Evolutionary conservation across 2,888 invertebrate species (phyloP).

Genomic region (Limulus polyphemus): DNA sequence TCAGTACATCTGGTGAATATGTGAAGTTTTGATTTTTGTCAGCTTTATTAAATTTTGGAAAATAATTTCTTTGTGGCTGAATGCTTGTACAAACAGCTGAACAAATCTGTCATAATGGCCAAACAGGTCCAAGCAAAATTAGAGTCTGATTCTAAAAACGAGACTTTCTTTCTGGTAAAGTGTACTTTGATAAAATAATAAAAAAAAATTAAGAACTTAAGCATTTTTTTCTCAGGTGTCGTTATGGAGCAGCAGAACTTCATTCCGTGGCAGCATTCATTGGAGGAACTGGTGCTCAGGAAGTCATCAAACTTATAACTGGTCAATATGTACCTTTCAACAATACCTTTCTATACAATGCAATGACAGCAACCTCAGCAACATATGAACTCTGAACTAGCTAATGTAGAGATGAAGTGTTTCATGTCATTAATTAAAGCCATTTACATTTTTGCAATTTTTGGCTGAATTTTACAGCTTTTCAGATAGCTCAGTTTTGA

Average conservation of each 20-base stretch:
- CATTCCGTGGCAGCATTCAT: slow-evolving; percentile 87
- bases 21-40: too few relatives aligned
- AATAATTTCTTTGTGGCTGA: too few relatives aligned
- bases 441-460: too few relatives aligned
- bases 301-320: slow-evolving; percentile 87
- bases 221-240: slow-evolving; percentile 42
- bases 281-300: slow-evolving; percentile 88
- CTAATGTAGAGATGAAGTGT: not conserved
- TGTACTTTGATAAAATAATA: not conserved
- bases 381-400: slow-evolving; percentile 55
- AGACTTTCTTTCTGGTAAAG: not conserved
- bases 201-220: not conserved
- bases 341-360: slow-evolving; percentile 92
- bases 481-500: too few relatives aligned
- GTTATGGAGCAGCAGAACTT: slow-evolving; percentile 87
- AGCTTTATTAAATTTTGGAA: too few relatives aligned
- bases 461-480: too few relatives aligned
- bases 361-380: slow-evolving; percentile 69
- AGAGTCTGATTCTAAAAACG: too few relatives aligned
- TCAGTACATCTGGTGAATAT: too few relatives aligned
- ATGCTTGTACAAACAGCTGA: too few relatives aligned
- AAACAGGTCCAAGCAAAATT: too few relatives aligned
- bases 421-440: too few relatives aligned
- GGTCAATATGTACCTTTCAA: slow-evolving; percentile 91
- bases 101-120: not conserved